A percentile compares a stretch with the other conserved stretches of the same genome.
These are phyloP conservation scores for Campoletis sonorensis DNA, from an alignment of 1,140 invertebrate genomes.

Conservation along the genomic window DNA sequence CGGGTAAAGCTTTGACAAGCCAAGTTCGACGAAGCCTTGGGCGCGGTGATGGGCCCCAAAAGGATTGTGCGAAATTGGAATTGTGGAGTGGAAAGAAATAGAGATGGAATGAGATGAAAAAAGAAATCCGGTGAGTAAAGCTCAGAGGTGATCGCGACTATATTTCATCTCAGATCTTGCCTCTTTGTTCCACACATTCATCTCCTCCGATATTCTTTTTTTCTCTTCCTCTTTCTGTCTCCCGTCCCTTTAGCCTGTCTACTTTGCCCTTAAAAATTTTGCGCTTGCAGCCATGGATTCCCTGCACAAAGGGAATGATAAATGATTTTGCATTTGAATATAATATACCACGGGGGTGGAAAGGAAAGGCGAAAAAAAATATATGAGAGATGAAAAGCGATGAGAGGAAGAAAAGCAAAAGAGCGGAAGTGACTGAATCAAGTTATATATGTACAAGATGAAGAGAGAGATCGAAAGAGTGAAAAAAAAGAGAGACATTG, in stretches of 20 bases:
- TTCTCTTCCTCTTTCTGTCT: neutral
- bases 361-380: conserved; percentile 8
- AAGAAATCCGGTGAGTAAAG: conserved; percentile 2
- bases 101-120: neutral
- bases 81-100: neutral
- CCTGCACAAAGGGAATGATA: conserved; percentile 38
- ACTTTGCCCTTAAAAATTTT: conserved; percentile 17
- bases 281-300: conserved; percentile 1
- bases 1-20: neutral
- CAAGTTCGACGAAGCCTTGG: neutral
- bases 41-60: neutral
- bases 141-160: neutral
- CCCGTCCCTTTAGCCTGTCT: neutral
- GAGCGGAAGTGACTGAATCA: neutral
- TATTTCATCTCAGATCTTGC: conserved; percentile 5
- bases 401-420: neutral
- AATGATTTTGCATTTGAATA: conserved; percentile 50
- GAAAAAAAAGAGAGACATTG: neutral
- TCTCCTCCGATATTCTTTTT: neutral
- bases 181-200: neutral
- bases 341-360: conserved; percentile 18
- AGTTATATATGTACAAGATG: neutral
- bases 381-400: conserved; percentile 7
- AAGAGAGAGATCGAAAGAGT: neutral
- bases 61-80: neutral